A percentile compares a stretch with the other conserved stretches of the same genome.
These are phyloP conservation scores for Gallinago stenura DNA, from an alignment of 2,797 vertebrate species.

Conservation along the genomic window DNA sequence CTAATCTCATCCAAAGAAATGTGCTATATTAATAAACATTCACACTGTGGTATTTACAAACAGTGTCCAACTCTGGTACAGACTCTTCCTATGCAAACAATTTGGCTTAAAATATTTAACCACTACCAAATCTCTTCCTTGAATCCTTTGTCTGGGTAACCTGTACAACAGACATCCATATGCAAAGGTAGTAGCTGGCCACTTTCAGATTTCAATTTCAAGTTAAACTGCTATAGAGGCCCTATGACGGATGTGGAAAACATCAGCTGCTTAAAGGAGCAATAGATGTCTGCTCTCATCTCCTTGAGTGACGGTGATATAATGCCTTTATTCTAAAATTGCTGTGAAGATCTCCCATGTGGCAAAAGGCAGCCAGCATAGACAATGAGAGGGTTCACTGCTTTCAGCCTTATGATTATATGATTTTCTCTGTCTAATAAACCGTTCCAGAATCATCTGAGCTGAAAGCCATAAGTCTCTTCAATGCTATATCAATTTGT, in stretches of 20 bases:
- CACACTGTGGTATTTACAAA: background rate
- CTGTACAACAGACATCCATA: background rate
- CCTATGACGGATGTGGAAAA: background rate
- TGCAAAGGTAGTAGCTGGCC: background rate
- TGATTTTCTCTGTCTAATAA: background rate
- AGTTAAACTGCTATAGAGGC: background rate
- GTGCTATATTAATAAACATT: background rate
- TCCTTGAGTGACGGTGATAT: conserved; percentile 9
- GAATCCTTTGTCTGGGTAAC: background rate
- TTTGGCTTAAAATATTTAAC: background rate
- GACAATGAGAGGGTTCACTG: background rate
- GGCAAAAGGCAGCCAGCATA: background rate
- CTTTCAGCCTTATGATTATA: background rate
- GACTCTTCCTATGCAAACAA: background rate
- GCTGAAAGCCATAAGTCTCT: background rate
- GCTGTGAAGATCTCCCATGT: conserved; percentile 3
- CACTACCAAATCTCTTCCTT: background rate
- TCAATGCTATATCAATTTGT: conserved; percentile 7
- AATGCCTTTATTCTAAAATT: conserved; percentile 33
- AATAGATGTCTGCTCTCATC: background rate
- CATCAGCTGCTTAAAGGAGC: background rate
- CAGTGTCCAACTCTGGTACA: background rate
- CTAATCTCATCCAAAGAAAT: background rate
- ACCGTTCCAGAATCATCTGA: background rate
- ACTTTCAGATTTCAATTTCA: background rate